phyloP scores from a whole-genome alignment of 2,113 vertebrate genomes.

The Epinephelus moara region DNA sequence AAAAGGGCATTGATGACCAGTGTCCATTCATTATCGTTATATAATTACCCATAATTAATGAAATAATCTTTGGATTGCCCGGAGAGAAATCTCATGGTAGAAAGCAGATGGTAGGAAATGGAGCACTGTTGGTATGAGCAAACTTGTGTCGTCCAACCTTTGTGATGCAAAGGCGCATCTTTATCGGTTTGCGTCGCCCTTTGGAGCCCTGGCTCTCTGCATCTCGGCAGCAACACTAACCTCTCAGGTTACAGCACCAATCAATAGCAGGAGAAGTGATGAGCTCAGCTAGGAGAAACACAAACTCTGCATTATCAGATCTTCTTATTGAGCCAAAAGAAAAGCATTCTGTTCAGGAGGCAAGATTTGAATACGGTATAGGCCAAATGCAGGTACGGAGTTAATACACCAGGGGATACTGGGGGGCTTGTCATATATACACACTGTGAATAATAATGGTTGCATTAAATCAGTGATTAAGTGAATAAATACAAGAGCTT shows the following conservation, averaged over 20 bases:
- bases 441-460: background rate
- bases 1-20: slow-evolving; percentile 15
- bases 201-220: slow-evolving; percentile 32
- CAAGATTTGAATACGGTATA: slow-evolving; percentile 10
- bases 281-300: slow-evolving; percentile 77
- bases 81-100: background rate
- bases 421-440: background rate
- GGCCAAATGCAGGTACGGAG: background rate
- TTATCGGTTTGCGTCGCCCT: slow-evolving; percentile 17
- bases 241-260: slow-evolving; percentile 71
- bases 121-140: background rate
- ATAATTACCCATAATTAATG: slow-evolving; percentile 26
- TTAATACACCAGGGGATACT: background rate
- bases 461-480: background rate
- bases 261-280: slow-evolving; percentile 76
- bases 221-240: slow-evolving; percentile 56
- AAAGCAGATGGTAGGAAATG: slow-evolving; percentile 19
- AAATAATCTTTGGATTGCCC: slow-evolving; percentile 16
- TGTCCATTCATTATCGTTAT: slow-evolving; percentile 20
- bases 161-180: slow-evolving; percentile 15
- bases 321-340: slow-evolving; percentile 62
- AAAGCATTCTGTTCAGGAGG: slow-evolving; percentile 34
- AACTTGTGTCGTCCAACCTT: background rate
- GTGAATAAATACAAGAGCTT: background rate
- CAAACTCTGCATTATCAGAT: slow-evolving; percentile 76